Evolutionary conservation across 2,113 vertebrate genomes (phyloP).

Genomic region (Dicerorhinus sumatrensis): DNA sequence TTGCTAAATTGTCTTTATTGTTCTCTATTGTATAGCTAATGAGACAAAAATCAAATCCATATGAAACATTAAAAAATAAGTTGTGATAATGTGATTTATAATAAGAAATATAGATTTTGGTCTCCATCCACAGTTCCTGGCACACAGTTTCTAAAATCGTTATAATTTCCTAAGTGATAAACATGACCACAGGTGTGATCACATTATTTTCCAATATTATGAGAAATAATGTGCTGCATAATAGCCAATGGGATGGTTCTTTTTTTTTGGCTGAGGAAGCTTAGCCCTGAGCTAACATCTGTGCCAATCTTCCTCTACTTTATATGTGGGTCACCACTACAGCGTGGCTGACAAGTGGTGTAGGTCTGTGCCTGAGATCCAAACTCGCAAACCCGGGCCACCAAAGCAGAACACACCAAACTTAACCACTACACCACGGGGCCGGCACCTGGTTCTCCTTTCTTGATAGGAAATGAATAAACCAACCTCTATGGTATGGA

Average conservation of each 20-base stretch:
- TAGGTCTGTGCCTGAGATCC: no score
- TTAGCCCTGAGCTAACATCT: no score
- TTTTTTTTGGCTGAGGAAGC: no score
- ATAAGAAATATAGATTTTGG: not conserved
- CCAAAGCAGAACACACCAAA: no score
- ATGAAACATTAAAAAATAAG: not conserved
- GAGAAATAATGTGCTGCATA: not conserved
- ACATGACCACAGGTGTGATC: not conserved
- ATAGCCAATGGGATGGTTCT: not conserved
- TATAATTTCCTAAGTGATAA: not conserved
- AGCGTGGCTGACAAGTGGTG: no score
- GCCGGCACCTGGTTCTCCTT: not conserved
- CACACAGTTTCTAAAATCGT: not conserved
- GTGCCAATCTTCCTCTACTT: no score
- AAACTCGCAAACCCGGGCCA: no score
- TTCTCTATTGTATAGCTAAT: not conserved
- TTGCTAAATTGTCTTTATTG: not conserved
- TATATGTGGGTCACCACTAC: no score
- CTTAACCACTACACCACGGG: no score
- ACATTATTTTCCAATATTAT: not conserved
- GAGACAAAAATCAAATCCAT: not conserved
- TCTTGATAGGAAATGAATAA: not conserved
- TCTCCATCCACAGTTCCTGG: not conserved
- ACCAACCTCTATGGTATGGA: not conserved
- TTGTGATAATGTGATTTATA: not conserved